Base-by-base conservation (phyloP, 2,888 invertebrate genomes). In the Miltochrista miniata region DNA sequence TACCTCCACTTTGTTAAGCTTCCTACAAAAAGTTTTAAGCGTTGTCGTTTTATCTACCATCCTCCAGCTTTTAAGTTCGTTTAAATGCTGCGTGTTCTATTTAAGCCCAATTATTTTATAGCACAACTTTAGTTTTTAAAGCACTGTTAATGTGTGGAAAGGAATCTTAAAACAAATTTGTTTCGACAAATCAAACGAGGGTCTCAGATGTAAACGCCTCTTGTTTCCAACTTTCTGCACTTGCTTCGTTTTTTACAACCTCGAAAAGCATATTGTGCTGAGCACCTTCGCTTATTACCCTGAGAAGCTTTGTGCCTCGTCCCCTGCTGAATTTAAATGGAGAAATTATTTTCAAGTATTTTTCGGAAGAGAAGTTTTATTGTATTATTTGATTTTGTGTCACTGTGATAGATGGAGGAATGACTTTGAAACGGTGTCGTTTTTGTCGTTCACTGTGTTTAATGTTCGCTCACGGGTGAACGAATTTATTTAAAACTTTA, bases 371-470 rank as follows among this genome's bases (percentile, higher is more conserved):
- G 85, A 89, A 89, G 83, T 89, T 90, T 90, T 89, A 90, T 91
- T 91, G 89, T 91, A 90, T 90, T 90, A 88, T 90, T 90, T 90
- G 90, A 90, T 91, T 91, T 86, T 87, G 79, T 90, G 90, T 90
- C 90, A 88, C 82, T 81, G 83, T 87, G 87, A 89, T 87, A 87
- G 88, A 90, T 90, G 88, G 82, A 85, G 81, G 81, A 85, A 86
- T 78, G 76, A 35, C 79, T 79, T 79, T 76, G 74, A 87, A 87
- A 89, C 78, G 85, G 82, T 83, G 72, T 73, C 77, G 74, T 78
- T 70, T 85, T 86, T 87, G 83, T 85, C 78, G 76, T 71, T 69
- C 64, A 65, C 75, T 81, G 85, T 75, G 77, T 71, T 72, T 85
- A 85, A 86, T 81, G 83, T 79, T 74, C 72, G 72, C 74, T 72